Conservation (phyloP, 35 echinoderm and acorn worm genomes). For the Ptychodera flava region DNA sequence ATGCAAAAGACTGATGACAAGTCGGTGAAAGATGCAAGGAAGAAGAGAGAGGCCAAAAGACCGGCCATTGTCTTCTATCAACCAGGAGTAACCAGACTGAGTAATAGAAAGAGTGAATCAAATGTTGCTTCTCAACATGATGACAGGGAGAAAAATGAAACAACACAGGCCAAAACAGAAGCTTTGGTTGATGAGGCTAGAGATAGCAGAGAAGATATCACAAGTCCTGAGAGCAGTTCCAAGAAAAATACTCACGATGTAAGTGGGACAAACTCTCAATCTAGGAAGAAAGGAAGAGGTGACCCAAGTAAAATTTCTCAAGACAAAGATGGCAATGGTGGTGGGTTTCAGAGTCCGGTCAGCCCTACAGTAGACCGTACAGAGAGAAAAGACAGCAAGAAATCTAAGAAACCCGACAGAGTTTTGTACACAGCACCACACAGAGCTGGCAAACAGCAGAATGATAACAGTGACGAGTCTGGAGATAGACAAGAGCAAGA, state of each 20-base stretch:
- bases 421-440: background rate
- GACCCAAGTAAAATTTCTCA: too few species aligned
- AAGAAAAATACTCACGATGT: background rate
- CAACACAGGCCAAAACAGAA: background rate
- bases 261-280: background rate
- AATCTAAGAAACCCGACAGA: background rate
- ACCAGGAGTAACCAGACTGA: slow-evolving; percentile 20
- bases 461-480: background rate
- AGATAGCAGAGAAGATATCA: background rate
- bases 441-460: background rate
- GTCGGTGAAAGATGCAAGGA: background rate
- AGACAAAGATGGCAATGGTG: too few species aligned
- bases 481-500: background rate
- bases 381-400: background rate
- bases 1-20: background rate
- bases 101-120: background rate
- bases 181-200: background rate
- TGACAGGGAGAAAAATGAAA: background rate
- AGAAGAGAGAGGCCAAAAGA: slow-evolving; percentile 17
- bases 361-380: background rate
- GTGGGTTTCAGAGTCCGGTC: too few species aligned
- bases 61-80: slow-evolving; percentile 22
- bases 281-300: too few species aligned
- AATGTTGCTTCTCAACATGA: background rate
- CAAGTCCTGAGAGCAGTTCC: background rate